A percentile compares a stretch with the other conserved stretches of the same genome.
Conservation (phyloP, 2,888 invertebrate genomes). For the Melanargia galathea region DNA sequence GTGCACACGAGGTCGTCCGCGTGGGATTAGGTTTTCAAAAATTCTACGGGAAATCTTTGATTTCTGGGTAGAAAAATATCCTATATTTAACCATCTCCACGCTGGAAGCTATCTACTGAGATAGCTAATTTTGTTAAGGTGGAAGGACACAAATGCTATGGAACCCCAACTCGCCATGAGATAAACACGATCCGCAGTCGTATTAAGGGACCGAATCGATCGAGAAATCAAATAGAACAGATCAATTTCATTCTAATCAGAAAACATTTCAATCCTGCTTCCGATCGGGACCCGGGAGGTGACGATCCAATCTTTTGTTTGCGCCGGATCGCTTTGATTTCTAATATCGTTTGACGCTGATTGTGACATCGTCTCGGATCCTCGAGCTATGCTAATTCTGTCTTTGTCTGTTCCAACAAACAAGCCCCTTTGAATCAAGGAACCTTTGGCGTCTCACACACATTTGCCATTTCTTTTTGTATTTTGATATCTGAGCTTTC, state of each 20-base stretch:
- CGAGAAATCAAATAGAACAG: conserved; percentile 16
- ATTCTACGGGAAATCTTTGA: no score
- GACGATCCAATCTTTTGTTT: conserved; percentile 21
- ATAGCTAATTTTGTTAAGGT: no score
- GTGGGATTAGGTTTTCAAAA: no score
- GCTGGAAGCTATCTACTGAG: no score
- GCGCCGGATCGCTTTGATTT: conserved; percentile 32
- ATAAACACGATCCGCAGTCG: no score
- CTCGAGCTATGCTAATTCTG: conserved; percentile 34
- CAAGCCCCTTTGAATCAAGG: conserved; percentile 24
- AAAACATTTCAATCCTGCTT: conserved; percentile 8
- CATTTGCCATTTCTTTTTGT: conserved; percentile 3
- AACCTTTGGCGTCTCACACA: conserved; percentile 16
- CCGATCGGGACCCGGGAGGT: conserved; percentile 7
- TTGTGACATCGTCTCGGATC: conserved; percentile 23
- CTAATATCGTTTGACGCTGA: conserved; percentile 28
- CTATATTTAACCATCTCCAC: no score
- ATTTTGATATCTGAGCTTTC: background rate
- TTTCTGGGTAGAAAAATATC: no score
- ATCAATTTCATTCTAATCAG: conserved; percentile 19
- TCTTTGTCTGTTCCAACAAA: conserved; percentile 27
- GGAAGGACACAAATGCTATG: no score
- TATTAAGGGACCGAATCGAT: background rate
- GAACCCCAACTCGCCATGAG: no score
- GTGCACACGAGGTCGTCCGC: no score